Base-by-base conservation (phyloP, 2,888 invertebrate species). In the Dryobotodes eremita region DNA sequence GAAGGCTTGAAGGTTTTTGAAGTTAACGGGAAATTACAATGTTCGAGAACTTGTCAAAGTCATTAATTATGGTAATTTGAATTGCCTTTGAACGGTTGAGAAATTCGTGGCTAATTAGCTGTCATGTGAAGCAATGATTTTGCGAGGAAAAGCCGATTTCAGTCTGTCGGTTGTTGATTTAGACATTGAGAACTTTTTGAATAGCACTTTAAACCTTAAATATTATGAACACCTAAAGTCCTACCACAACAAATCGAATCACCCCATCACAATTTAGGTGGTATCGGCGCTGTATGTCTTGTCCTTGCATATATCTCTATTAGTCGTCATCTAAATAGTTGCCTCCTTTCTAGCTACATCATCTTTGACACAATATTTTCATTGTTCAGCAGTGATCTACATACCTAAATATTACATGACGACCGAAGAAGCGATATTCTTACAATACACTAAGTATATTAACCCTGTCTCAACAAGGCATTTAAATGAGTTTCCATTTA, bases 1-100 rank as follows among this genome's bases (percentile, higher is more conserved):
- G 46, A 62, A 55, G 15, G 31, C 80, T 53, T 20, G 20, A 62
- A 68, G 68, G 66, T 48, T 64, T 69, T 50, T 42, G 50, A 69
- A 69, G 31, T 77, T 69, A 77, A 42, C 23, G 50, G 53, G 68
- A 69, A 36, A 83, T 83, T 77, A 8, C 55, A 42, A 64, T 64
- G 77, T 80, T 80, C 46, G 42, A 3, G 17, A 59, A 77, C 68
- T 77, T 50, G 50, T 57, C n/a, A 11, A 77, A 69, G 57, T 69
- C 31, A 69, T 65, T 77, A 83, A 83, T 83, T 83, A 62, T 57
- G 68, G 50, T 62, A 80, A 83, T 80, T 83, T 69, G n/a, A 69
- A 57, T 82, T 65, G 64, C 31, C 23, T 79, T 79, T 75, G 57
- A 75, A 59, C 31, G 57, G 15, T 50, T 23, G 23, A 20, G 66